Evolutionary conservation across 2,888 invertebrate species (phyloP).

Genomic region (Phalangium opilio): DNA sequence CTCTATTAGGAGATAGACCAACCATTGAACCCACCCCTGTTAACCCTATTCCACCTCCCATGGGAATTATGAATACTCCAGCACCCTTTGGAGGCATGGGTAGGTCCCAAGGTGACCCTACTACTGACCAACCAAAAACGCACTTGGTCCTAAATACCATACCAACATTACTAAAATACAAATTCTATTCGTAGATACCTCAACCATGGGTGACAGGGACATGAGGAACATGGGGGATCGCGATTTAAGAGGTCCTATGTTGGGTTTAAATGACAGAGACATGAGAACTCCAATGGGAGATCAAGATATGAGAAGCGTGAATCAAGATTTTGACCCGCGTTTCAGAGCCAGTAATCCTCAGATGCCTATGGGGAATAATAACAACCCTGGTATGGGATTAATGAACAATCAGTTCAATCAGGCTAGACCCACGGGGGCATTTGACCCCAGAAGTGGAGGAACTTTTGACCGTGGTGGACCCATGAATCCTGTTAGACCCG

Average conservation of each 20-base stretch:
- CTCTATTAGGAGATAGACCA: conserved; percentile 14
- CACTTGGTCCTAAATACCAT: neutral
- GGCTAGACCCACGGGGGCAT: neutral
- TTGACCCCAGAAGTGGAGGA: neutral
- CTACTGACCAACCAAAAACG: neutral
- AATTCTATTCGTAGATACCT: too few relatives aligned
- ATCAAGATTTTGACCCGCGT: too few relatives aligned
- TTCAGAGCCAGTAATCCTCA: too few relatives aligned
- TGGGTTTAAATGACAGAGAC: conserved; percentile 18
- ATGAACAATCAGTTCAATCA: too few relatives aligned
- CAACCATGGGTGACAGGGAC: too few relatives aligned
- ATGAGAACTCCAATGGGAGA: conserved; percentile 16
- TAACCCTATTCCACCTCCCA: neutral
- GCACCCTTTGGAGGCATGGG: neutral
- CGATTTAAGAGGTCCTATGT: conserved; percentile 1
- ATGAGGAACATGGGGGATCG: neutral
- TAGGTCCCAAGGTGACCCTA: too few relatives aligned
- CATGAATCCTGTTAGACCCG: neutral
- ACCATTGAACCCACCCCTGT: neutral
- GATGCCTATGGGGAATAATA: neutral
- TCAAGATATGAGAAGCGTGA: conserved; percentile 11
- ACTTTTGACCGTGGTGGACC: neutral
- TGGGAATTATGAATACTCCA: neutral
- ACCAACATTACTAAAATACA: too few relatives aligned
- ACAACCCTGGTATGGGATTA: too few relatives aligned